Evolutionary conservation across 2,888 invertebrate genomes (phyloP).

Genomic region (Dastarcus helophoroides): DNA sequence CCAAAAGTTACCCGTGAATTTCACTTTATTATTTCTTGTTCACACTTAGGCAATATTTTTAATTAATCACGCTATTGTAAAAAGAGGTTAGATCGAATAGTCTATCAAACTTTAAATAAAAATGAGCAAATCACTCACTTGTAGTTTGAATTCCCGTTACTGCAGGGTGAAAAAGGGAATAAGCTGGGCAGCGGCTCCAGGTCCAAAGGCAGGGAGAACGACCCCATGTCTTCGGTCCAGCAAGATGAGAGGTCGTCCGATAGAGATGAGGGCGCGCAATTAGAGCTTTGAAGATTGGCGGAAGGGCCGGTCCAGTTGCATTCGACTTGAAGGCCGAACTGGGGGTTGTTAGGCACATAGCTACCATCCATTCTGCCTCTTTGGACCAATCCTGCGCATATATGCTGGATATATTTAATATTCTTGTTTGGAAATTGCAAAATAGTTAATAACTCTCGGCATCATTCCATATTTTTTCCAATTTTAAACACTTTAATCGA

Average conservation of each 20-base stretch:
- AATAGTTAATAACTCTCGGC: too few species aligned
- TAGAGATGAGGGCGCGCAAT: too few species aligned
- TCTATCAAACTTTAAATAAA: background rate
- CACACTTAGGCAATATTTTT: too few species aligned
- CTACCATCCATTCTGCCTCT: conserved; percentile 40
- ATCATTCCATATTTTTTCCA: too few species aligned
- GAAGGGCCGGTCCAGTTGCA: conserved; percentile 34
- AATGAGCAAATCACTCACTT: conserved; percentile 44
- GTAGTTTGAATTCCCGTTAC: conserved; percentile 46
- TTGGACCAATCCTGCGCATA: too few species aligned
- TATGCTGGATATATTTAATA: too few species aligned
- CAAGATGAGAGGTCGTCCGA: conserved; percentile 35
- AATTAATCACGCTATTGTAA: too few species aligned
- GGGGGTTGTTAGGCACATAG: conserved; percentile 57
- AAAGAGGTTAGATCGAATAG: too few species aligned
- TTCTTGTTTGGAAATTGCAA: too few species aligned
- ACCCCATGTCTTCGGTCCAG: conserved; percentile 65
- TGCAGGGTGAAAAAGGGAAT: conserved; percentile 77
- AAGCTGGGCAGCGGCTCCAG: conserved; percentile 78
- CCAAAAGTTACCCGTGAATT: too few species aligned
- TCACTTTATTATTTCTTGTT: too few species aligned
- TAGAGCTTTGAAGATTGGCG: conserved; percentile 5
- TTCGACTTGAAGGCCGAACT: conserved; percentile 47
- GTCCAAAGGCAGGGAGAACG: conserved; percentile 75
- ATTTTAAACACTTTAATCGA: too few species aligned